Percentiles rank a stretch among this genome's conserved stretches.
Conservation (phyloP, 37 sponge, comb jelly and placozoan genomes). For the Amphimedon queenslandica region DNA sequence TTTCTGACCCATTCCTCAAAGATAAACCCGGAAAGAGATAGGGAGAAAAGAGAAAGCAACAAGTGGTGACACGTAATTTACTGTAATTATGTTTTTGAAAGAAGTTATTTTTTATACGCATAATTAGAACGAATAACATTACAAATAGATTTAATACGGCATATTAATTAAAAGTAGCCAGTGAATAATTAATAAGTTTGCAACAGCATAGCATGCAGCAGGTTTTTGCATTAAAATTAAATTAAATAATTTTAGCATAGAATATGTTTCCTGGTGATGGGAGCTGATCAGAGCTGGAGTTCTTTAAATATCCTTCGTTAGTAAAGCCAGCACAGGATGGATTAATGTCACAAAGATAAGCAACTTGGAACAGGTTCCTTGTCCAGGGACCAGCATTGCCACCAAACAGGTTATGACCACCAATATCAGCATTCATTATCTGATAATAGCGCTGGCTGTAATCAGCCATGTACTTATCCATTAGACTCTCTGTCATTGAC, state of each 20-base stretch:
- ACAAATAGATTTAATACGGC: too few species aligned
- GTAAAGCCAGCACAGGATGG: slow-evolving; percentile 58
- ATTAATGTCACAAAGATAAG: slow-evolving; percentile 38
- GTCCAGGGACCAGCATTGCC: slow-evolving; percentile 10
- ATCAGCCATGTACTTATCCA: slow-evolving; percentile 23
- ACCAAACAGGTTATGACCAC: neutral
- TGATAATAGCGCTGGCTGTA: neutral
- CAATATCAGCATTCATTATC: slow-evolving; percentile 14
- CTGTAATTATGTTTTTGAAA: too few species aligned
- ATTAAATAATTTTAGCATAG: slow-evolving; percentile 13
- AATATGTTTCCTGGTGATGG: neutral
- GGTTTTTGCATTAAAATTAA: too few species aligned
- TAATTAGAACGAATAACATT: too few species aligned
- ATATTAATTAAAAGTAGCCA: too few species aligned
- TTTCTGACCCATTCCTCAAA: too few species aligned
- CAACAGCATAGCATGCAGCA: too few species aligned
- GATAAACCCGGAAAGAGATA: too few species aligned
- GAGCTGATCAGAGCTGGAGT: neutral
- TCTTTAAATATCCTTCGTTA: slow-evolving; percentile 15
- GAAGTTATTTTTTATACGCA: too few species aligned
- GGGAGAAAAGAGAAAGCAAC: too few species aligned
- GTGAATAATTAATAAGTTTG: too few species aligned
- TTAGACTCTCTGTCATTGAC: slow-evolving; percentile 7
- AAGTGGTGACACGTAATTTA: too few species aligned
- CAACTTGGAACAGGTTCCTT: slow-evolving; percentile 25